Conservation (phyloP, 2,113 vertebrate genomes). For the Cervus canadensis region DNA sequence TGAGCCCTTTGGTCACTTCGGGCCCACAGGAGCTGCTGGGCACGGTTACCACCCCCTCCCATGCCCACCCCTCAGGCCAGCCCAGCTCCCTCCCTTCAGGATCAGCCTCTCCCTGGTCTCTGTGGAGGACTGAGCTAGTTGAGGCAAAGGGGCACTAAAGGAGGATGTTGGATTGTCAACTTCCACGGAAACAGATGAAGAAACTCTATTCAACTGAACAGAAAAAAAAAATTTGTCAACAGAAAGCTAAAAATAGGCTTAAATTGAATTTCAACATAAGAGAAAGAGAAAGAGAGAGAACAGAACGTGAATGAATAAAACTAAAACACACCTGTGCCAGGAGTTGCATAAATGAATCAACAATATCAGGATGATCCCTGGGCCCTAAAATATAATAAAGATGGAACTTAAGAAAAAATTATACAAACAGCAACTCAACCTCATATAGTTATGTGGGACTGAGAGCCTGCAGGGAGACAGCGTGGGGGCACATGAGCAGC, state of each 20-base stretch:
- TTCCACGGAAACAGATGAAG: slow-evolving; percentile 91
- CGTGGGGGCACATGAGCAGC: slow-evolving; percentile 96
- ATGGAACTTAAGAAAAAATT: slow-evolving; percentile 99
- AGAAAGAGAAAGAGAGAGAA: slow-evolving; percentile 92
- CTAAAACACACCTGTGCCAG: slow-evolving; percentile 99
- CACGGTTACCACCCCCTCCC: background rate
- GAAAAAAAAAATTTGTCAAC: slow-evolving; percentile 88
- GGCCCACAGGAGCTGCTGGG: slow-evolving; percentile 41
- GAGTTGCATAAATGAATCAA: slow-evolving; percentile 99
- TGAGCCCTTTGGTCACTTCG: slow-evolving; percentile 19
- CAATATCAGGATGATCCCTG: slow-evolving; percentile 99
- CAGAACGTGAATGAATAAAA: slow-evolving; percentile 99
- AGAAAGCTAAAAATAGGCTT: slow-evolving; percentile 91
- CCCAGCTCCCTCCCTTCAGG: slow-evolving; percentile 56
- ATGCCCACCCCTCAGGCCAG: background rate
- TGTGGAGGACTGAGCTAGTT: slow-evolving; percentile 67
- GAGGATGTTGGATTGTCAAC: slow-evolving; percentile 87
- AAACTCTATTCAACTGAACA: slow-evolving; percentile 91
- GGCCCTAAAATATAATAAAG: slow-evolving; percentile 99
- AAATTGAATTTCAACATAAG: slow-evolving; percentile 87
- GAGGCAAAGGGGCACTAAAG: slow-evolving; percentile 78
- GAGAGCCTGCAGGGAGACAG: slow-evolving; percentile 88
- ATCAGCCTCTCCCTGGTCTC: slow-evolving; percentile 64
- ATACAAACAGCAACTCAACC: slow-evolving; percentile 99
- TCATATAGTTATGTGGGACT: slow-evolving; percentile 99